Conservation (phyloP, 2,888 invertebrate genomes). For the Parnassius mnemosyne region DNA sequence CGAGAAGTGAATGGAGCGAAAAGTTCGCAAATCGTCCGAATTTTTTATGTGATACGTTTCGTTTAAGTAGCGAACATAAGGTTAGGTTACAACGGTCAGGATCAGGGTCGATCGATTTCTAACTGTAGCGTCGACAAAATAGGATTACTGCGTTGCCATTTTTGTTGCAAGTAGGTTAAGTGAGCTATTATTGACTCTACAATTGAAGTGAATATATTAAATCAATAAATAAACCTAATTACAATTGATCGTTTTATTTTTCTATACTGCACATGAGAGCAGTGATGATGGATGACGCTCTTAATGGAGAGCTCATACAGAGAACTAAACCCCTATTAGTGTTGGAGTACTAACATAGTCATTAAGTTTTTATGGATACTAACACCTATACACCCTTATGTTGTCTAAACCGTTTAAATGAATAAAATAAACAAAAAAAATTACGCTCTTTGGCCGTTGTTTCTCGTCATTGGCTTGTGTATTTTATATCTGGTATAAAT, state of each 20-base stretch:
- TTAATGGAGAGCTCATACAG: too few relatives aligned
- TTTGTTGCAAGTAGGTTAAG: constrained; percentile 52
- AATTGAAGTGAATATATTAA: constrained; percentile 13
- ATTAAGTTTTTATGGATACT: too few relatives aligned
- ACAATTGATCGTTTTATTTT: not conserved
- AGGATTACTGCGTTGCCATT: constrained; percentile 60
- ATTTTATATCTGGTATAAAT: too few relatives aligned
- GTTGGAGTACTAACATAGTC: too few relatives aligned
- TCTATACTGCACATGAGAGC: not conserved
- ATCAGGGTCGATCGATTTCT: constrained; percentile 36
- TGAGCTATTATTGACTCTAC: constrained; percentile 28
- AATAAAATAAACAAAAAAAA: too few relatives aligned
- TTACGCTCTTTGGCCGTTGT: too few relatives aligned
- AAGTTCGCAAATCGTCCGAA: not conserved
- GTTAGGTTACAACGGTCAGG: not conserved
- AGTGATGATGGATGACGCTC: too few relatives aligned
- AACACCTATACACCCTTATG: too few relatives aligned
- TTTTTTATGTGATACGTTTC: not conserved
- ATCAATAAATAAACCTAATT: constrained; percentile 3
- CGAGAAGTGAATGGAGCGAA: too few relatives aligned
- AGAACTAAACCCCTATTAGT: too few relatives aligned
- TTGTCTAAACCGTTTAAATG: too few relatives aligned
- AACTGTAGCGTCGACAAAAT: constrained; percentile 42
- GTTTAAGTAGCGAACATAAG: not conserved
- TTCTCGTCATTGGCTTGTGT: too few relatives aligned